These are phyloP conservation scores for Magallana ariakensis DNA, from an alignment of 1,140 invertebrate species.

Conservation along the genomic window DNA sequence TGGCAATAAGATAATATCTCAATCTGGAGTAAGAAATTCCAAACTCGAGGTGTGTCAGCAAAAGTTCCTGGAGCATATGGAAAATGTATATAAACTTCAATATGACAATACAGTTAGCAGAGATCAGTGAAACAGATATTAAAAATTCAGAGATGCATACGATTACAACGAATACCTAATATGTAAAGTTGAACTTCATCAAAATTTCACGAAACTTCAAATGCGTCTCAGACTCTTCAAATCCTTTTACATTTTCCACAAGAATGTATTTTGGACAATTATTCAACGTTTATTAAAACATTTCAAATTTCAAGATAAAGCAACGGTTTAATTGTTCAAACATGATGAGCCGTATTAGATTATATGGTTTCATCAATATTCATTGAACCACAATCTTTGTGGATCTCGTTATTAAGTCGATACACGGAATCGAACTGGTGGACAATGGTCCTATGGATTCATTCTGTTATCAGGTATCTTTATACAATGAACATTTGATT, in stretches of 20 bases:
- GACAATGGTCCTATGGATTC: too few species aligned
- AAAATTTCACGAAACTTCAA: constrained; percentile 86
- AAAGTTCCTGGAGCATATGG: constrained; percentile 88
- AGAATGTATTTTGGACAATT: constrained; percentile 87
- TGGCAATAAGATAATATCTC: constrained; percentile 89
- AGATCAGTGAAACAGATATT: too few species aligned
- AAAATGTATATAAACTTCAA: background rate
- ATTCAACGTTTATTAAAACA: constrained; percentile 63
- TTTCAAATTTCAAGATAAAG: too few species aligned
- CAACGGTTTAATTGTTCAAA: too few species aligned
- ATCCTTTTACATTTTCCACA: constrained; percentile 96
- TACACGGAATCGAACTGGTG: too few species aligned
- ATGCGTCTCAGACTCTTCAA: constrained; percentile 90
- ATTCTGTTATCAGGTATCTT: too few species aligned
- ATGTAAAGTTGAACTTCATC: constrained; percentile 80
- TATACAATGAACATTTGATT: too few species aligned
- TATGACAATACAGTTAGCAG: background rate
- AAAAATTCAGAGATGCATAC: background rate
- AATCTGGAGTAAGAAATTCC: constrained; percentile 93
- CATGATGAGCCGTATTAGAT: too few species aligned
- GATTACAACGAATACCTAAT: constrained; percentile 68
- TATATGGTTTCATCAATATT: too few species aligned
- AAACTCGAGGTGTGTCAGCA: constrained; percentile 91
- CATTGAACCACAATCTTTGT: too few species aligned
- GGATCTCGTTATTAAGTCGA: too few species aligned